Evolutionary conservation across 1,140 invertebrate genomes (phyloP).

Genomic region (Drosophila nannoptera): DNA sequence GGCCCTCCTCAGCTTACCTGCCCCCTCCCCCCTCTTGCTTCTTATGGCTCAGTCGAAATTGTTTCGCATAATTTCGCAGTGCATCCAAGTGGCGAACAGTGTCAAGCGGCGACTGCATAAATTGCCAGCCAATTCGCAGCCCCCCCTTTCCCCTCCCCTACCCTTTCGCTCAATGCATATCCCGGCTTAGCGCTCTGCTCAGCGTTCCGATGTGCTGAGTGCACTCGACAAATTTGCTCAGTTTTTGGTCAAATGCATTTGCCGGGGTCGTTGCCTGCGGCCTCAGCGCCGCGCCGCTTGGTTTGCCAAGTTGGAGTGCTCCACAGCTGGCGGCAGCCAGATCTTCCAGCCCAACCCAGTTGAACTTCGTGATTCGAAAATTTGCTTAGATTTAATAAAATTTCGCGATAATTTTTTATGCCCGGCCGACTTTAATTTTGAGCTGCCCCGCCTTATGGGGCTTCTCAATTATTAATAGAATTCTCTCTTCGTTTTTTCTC

Average conservation of each 20-base stretch:
- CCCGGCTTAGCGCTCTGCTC: slow-evolving; percentile 60
- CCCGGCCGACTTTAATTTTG: slow-evolving; percentile 59
- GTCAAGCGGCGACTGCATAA: slow-evolving; percentile 62
- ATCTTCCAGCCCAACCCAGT: slow-evolving; percentile 13
- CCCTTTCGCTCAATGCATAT: slow-evolving; percentile 40
- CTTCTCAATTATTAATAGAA: slow-evolving; percentile 75
- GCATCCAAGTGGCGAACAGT: slow-evolving; percentile 70
- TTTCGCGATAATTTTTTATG: slow-evolving; percentile 69
- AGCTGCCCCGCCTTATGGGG: slow-evolving; percentile 36
- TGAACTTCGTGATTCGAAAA: slow-evolving; percentile 14
- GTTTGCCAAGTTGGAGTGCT: slow-evolving; percentile 43
- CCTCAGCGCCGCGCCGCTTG: slow-evolving; percentile 47
- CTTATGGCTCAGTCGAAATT: slow-evolving; percentile 70
- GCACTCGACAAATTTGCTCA: slow-evolving; percentile 73
- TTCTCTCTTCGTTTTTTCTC: slow-evolving; percentile 43
- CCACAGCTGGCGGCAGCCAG: not conserved
- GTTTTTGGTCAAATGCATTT: slow-evolving; percentile 59
- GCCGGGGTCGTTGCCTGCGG: slow-evolving; percentile 20
- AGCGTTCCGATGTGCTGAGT: slow-evolving; percentile 41
- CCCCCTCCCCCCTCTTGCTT: slow-evolving; percentile 10
- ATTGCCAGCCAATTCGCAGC: slow-evolving; percentile 35
- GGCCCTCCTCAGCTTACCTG: slow-evolving; percentile 22
- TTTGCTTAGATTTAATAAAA: slow-evolving; percentile 71
- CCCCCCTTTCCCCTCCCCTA: not conserved
- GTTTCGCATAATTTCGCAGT: slow-evolving; percentile 69